Percentiles rank a stretch among this genome's conserved stretches.
phyloP scores from a whole-genome alignment of 2,797 vertebrate genomes.

The Phrynocephalus guinanensis region DNA sequence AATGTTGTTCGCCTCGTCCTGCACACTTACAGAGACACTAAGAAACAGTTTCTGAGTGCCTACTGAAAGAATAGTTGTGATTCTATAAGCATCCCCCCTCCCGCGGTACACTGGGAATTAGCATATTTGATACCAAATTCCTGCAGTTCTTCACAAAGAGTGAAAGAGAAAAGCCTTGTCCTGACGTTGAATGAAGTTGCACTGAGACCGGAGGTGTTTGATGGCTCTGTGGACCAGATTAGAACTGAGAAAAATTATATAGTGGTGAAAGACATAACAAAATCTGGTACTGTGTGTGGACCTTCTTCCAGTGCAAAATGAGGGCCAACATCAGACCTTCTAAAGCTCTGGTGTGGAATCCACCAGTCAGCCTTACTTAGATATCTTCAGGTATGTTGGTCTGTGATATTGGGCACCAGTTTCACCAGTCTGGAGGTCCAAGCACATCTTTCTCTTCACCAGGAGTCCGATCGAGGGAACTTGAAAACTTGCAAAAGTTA shows the following conservation, averaged over 20 bases:
- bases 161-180: not conserved
- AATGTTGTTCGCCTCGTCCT: not conserved
- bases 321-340: not conserved
- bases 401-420: not conserved
- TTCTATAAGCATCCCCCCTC: not conserved
- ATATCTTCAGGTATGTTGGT: not conserved
- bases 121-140: not conserved
- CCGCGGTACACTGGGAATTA: not conserved
- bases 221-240: not conserved
- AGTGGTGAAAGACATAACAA: not conserved
- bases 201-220: too few relatives aligned
- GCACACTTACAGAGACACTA: not conserved
- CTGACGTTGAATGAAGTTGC: not conserved
- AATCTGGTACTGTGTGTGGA: not conserved
- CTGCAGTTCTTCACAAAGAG: not conserved
- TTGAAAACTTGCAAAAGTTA: not conserved
- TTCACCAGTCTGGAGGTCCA: not conserved
- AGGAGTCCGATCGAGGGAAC: not conserved
- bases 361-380: not conserved
- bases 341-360: not conserved
- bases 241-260: not conserved
- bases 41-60: not conserved
- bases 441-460: not conserved
- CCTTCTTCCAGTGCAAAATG: conserved; percentile 1
- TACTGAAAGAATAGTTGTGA: not conserved